Percentiles rank a stretch among this genome's conserved stretches.
Evolutionary conservation across 2,113 vertebrate species (phyloP).

Genomic region (Hippolais icterina): DNA sequence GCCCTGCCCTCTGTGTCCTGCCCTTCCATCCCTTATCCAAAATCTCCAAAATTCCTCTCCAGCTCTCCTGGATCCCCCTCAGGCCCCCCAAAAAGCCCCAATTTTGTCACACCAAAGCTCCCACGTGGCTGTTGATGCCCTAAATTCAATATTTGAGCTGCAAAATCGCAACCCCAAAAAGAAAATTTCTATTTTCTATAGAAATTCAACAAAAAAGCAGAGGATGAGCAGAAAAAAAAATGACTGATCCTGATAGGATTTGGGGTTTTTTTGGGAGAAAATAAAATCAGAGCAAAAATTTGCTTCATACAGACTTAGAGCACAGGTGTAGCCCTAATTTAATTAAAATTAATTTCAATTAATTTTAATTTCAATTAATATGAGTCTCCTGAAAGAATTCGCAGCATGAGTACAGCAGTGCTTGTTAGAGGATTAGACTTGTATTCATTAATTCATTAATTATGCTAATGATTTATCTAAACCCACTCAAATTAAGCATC

Average conservation of each 20-base stretch:
- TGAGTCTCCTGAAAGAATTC: background rate
- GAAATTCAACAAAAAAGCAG: background rate
- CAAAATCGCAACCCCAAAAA: background rate
- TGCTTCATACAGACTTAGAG: background rate
- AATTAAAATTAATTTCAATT: background rate
- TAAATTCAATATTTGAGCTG: background rate
- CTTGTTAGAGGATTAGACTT: background rate
- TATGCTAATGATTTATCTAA: background rate
- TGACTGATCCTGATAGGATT: background rate
- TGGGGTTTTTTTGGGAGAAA: background rate
- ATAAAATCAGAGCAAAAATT: background rate
- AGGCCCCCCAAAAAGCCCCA: background rate
- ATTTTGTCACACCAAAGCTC: background rate
- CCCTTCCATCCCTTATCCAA: background rate
- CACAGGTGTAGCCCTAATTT: too few species aligned
- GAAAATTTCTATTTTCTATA: background rate
- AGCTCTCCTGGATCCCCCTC: background rate
- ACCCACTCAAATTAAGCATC: background rate
- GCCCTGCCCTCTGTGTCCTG: background rate
- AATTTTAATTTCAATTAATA: background rate
- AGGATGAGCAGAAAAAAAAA: background rate
- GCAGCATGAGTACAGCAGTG: background rate
- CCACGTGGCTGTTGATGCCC: background rate
- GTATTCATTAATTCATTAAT: background rate
- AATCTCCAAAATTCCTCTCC: background rate